phyloP scores from a whole-genome alignment of 1,140 invertebrate genomes.

The Lethrus apterus region DNA sequence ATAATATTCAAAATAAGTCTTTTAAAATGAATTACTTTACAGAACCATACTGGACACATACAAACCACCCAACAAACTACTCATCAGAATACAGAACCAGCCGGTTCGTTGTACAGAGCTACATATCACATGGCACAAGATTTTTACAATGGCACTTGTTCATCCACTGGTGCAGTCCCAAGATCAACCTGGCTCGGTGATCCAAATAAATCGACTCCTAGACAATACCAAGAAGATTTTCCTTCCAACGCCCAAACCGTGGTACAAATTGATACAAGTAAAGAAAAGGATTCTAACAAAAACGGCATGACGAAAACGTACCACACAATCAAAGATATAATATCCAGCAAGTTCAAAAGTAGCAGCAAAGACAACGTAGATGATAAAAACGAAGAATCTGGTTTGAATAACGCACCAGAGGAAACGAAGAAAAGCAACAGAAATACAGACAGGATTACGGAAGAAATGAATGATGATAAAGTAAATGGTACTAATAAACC shows the following conservation, averaged over 20 bases:
- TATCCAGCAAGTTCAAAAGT: slow-evolving; percentile 69
- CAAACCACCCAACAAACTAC: slow-evolving; percentile 25
- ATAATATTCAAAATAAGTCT: background rate
- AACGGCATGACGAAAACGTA: slow-evolving; percentile 65
- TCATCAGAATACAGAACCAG: slow-evolving; percentile 21
- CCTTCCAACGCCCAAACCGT: slow-evolving; percentile 43
- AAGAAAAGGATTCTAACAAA: slow-evolving; percentile 51
- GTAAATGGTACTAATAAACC: background rate
- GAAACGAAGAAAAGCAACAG: slow-evolving; percentile 49
- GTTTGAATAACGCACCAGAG: slow-evolving; percentile 55
- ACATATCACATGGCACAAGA: slow-evolving; percentile 33
- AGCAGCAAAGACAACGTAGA: slow-evolving; percentile 46
- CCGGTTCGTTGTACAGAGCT: slow-evolving; percentile 28
- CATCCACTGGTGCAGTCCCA: slow-evolving; percentile 32
- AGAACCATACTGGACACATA: slow-evolving; percentile 32
- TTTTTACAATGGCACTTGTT: slow-evolving; percentile 26
- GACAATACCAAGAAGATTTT: slow-evolving; percentile 23
- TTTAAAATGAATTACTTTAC: slow-evolving; percentile 20
- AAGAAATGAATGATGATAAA: slow-evolving; percentile 30
- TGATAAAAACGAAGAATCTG: slow-evolving; percentile 47
- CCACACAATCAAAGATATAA: slow-evolving; percentile 77
- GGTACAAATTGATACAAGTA: slow-evolving; percentile 46
- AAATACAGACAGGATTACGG: slow-evolving; percentile 41
- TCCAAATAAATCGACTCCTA: slow-evolving; percentile 17
- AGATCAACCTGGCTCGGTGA: slow-evolving; percentile 28